A percentile compares a stretch with the other conserved stretches of the same genome.
Conservation (phyloP, 2,113 vertebrate genomes). For the Ptyas mucosa region DNA sequence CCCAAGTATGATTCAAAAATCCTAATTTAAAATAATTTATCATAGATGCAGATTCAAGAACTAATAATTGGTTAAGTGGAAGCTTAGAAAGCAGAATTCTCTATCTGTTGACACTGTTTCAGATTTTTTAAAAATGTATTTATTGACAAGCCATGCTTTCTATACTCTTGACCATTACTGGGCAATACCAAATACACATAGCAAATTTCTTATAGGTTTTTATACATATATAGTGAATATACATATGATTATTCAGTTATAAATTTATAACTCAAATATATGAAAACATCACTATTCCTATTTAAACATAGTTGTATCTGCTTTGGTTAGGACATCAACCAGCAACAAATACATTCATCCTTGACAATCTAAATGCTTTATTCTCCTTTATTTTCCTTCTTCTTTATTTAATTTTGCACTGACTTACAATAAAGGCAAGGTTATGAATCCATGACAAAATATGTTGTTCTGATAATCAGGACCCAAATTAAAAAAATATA, state of each 20-base stretch:
- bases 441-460: not conserved
- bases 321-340: not conserved
- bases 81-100: not conserved
- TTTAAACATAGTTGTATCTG: not conserved
- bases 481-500: not conserved
- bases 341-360: too few relatives aligned
- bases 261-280: not conserved
- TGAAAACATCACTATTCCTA: not conserved
- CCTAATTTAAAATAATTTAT: not conserved
- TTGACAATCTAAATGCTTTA: too few relatives aligned
- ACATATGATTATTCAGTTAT: not conserved
- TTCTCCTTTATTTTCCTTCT: too few relatives aligned
- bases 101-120: not conserved
- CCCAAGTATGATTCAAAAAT: not conserved
- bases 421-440: too few relatives aligned
- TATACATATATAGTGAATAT: not conserved
- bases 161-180: not conserved
- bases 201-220: not conserved
- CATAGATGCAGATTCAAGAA: not conserved
- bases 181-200: not conserved
- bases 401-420: too few relatives aligned
- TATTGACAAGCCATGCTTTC: not conserved
- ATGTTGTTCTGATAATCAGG: not conserved
- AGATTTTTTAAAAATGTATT: not conserved
- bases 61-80: not conserved